Evolutionary conservation across 2,888 invertebrate genomes (phyloP), one percentile per base, ranked within the genome.

Genomic region (Macaria liturata): DNA sequence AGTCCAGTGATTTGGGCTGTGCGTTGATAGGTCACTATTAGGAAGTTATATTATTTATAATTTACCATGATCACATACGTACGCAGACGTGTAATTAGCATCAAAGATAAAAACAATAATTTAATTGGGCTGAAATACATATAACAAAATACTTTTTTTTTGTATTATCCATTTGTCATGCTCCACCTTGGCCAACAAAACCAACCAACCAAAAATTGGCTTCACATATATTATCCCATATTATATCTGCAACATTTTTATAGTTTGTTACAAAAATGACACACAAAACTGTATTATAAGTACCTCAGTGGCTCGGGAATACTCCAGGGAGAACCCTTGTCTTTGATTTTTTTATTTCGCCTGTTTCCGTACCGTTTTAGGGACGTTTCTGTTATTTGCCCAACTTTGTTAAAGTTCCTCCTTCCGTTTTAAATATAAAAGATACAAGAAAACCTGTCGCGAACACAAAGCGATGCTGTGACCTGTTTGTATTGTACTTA

Each of bases 261-360:
- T 6, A 37, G 34, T 37, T 7, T 7, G 34, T 59, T 52, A 57
- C 30, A 59, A 52, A 60, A 62, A 65, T 67, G 54, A 63, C 63
- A 61, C 59, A 56, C 63, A 61, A 63, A 60, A 55, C 60, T 54
- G 52, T 59, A 63, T 52, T 55, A 48, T 57, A 61, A 62, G 59
- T 64, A 64, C 59, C 58, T 62, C 61, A 39, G 58, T 44, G 40
- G 45, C 45, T 54, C 51, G 57, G 45, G 59, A 54, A 48, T 45
- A 64, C 67, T 62, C 67, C 9, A 50, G 67, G 60, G 65, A 45
- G 9, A 30, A 48, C 54, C 55, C 62, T 57, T 64, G 65, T 62
- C 61, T 62, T 62, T 56, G 63, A 57, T 65, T 67, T 67, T 61
- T 64, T 65, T 62, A 59, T 63, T 61, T 59, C 47, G 56, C 49